Evolutionary conservation across 37 sponge, comb jelly and placozoan species (phyloP).

Genomic region (Theonella swinhoei): DNA sequence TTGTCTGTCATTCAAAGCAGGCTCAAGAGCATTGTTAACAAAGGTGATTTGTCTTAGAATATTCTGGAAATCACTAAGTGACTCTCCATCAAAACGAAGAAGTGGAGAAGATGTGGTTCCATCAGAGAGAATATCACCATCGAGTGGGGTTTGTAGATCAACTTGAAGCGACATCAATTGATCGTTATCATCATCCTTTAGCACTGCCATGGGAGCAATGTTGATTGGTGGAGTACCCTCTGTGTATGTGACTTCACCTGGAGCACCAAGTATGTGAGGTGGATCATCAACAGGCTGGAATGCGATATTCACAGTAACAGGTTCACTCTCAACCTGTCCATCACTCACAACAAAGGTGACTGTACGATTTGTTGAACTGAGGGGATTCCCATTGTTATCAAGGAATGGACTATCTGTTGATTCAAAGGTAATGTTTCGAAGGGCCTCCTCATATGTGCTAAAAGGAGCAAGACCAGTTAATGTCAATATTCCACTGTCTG

Average conservation of each 20-base stretch:
- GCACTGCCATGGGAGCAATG: conserved; percentile 44
- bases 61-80: conserved; percentile 10
- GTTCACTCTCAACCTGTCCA: conserved; percentile 38
- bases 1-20: conserved; percentile 26
- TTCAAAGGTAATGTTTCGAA: conserved; percentile 39
- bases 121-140: conserved; percentile 26
- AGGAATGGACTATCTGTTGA: conserved; percentile 65
- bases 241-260: conserved; percentile 5
- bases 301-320: conserved; percentile 12
- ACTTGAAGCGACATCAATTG: conserved; percentile 15
- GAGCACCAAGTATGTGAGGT: conserved; percentile 21
- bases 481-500: conserved; percentile 14
- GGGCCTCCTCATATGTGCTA: conserved; percentile 5
- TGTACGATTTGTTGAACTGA: conserved; percentile 8
- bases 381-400: conserved; percentile 29
- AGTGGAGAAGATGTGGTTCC: neutral
- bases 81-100: conserved; percentile 10
- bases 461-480: conserved; percentile 58
- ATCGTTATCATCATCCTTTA: conserved; percentile 61
- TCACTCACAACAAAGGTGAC: conserved; percentile 60
- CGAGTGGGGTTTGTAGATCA: neutral
- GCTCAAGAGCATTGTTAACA: conserved; percentile 48
- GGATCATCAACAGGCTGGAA: conserved; percentile 65
- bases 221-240: conserved; percentile 36
- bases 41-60: conserved; percentile 45